Base-by-base conservation (phyloP, 1,140 invertebrate species). In the Scylla paramamosain region DNA sequence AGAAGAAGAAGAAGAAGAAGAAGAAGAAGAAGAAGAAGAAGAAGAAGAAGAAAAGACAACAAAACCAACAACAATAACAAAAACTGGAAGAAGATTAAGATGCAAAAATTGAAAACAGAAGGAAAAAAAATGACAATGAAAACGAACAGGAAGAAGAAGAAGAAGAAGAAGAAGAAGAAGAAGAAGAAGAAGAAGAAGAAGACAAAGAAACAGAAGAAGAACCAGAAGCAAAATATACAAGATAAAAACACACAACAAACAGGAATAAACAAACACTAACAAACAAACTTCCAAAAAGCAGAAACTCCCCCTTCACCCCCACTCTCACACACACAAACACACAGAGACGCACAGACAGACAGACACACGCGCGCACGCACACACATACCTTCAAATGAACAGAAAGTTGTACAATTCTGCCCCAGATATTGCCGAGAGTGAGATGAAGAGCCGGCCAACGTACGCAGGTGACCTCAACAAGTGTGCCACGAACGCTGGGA, bases 401-500 rank as follows among this genome's bases (percentile, higher is more conserved):
- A 77, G 67, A 77, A 77, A 77, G 67, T 77, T n/a, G 67, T 77
- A 20, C 67, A 77, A 77, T 77, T 77, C 20, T 77, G 67, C 10
- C 67, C 67, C n/a, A 77, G 20, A 77, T 77, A 77, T 20, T 7
- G 8, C 20, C 25, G 25, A 77, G 67, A 77, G 67, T 77, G 67
- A 77, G 67, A 77, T 77, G 67, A 8, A 14, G 52, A 0, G 67
- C 7, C 67, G 67, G 67, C 67, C 67, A 77, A 77, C 67, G 67
- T 77, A 77, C 67, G 67, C 67, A n/a, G 8, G 67, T 77, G 67
- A 77, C 67, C 67, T 77, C 67, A 77, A n/a, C 67, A 77, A 77
- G 67, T 77, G 67, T 25, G 67, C 20, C 67, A 77, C 67, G 25
- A 77, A 77, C 67, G 67, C 67, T 16, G 20, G 67, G 12, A 25